Conservation (phyloP, 2,888 invertebrate genomes). For the Pristionchus arcanus region DNA sequence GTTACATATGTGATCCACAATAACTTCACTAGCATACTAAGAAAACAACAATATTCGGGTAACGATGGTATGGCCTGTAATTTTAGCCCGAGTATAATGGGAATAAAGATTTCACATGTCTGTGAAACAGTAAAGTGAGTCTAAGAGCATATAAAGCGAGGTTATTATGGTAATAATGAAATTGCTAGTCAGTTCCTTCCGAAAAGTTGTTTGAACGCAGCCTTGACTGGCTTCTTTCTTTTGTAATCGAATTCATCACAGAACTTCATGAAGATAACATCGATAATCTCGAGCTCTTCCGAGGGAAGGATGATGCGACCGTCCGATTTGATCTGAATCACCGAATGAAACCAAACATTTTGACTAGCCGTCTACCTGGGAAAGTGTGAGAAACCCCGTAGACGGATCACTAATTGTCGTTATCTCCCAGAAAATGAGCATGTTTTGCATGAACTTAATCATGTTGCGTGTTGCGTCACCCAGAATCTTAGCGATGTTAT, state of each 20-base stretch:
- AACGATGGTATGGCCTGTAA: neutral
- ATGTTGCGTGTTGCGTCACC: neutral
- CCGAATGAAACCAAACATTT: too few relatives aligned
- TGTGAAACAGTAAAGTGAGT: neutral
- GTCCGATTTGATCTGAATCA: neutral
- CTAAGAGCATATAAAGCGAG: neutral
- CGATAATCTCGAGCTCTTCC: neutral
- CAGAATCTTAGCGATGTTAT: constrained; percentile 39
- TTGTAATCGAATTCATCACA: neutral
- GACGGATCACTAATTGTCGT: constrained; percentile 24
- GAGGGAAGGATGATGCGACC: neutral
- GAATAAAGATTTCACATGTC: neutral
- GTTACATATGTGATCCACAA: neutral
- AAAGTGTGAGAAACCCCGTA: constrained; percentile 29
- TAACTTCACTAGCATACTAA: neutral
- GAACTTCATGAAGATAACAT: constrained; percentile 23
- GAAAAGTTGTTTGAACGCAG: constrained; percentile 23
- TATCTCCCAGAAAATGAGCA: constrained; percentile 29
- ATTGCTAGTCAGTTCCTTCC: neutral
- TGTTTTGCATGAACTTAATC: constrained; percentile 31
- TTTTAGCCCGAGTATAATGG: neutral
- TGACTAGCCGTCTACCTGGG: neutral
- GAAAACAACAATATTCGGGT: neutral
- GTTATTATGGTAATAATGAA: neutral
- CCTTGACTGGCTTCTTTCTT: constrained; percentile 48